These are phyloP conservation scores for Haliclystus octoradiatus DNA, from an alignment of 30 jellyfish, hydroid and myxozoan species.

Conservation along the genomic window DNA sequence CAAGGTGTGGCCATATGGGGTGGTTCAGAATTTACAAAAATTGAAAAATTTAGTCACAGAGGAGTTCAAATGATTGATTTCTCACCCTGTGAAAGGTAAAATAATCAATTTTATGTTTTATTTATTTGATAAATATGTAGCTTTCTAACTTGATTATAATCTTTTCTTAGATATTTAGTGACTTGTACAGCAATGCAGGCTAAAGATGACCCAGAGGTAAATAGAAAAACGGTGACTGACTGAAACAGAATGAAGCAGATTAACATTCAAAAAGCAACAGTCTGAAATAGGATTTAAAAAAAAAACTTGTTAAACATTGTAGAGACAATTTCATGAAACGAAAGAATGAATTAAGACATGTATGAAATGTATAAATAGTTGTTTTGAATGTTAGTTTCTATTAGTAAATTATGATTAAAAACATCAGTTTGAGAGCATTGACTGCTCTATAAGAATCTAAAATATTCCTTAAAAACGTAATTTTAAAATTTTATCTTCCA, in stretches of 20 bases:
- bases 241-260: too few relatives aligned
- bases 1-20: conserved; percentile 97
- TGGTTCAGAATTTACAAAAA: conserved; percentile 62
- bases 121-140: too few relatives aligned
- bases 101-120: not conserved
- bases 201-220: conserved; percentile 33
- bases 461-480: not conserved
- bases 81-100: conserved; percentile 93
- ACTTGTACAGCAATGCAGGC: conserved; percentile 60
- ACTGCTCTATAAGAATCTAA: not conserved
- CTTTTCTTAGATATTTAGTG: conserved; percentile 31
- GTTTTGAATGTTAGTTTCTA: too few relatives aligned
- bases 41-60: conserved; percentile 61
- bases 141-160: not conserved
- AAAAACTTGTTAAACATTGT: too few relatives aligned
- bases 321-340: too few relatives aligned
- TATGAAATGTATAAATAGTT: too few relatives aligned
- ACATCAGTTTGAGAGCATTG: not conserved
- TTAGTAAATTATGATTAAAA: not conserved
- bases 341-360: too few relatives aligned
- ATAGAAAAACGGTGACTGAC: too few relatives aligned
- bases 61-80: conserved; percentile 80
- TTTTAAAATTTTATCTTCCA: too few relatives aligned
- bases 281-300: too few relatives aligned
- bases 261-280: too few relatives aligned